These are phyloP conservation scores for Neuroscelio doddi DNA, from an alignment of 2,888 invertebrate species.

Conservation along the genomic window DNA sequence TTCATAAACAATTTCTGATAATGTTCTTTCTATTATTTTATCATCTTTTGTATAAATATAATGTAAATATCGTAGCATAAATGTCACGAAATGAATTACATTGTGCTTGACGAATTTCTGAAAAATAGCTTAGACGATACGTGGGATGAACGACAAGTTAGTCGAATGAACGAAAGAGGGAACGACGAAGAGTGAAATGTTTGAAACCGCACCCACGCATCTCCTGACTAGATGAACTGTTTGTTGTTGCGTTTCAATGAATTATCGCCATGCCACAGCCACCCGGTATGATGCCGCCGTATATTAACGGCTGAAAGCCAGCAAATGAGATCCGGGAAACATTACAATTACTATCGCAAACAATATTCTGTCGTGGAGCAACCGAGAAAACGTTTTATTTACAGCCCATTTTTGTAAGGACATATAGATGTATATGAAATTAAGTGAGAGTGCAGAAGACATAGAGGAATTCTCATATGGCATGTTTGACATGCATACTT, in stretches of 20 bases:
- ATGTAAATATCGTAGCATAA: too few species aligned
- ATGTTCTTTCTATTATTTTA: too few species aligned
- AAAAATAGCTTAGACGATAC: slow-evolving; percentile 34
- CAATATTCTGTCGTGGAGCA: slow-evolving; percentile 49
- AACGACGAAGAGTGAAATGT: slow-evolving; percentile 54
- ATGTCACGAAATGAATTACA: slow-evolving; percentile 14
- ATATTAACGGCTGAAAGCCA: slow-evolving; percentile 64
- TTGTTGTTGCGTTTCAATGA: slow-evolving; percentile 61
- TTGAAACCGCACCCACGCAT: slow-evolving; percentile 56
- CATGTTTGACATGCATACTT: neutral
- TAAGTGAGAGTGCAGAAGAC: neutral
- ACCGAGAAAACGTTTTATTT: slow-evolving; percentile 56
- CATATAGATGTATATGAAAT: slow-evolving; percentile 16
- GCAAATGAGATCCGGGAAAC: slow-evolving; percentile 65
- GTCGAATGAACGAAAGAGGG: slow-evolving; percentile 19
- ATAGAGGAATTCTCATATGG: neutral
- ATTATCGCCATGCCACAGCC: slow-evolving; percentile 58
- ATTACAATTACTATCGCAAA: slow-evolving; percentile 64
- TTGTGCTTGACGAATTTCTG: slow-evolving; percentile 28
- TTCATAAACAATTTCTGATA: too few species aligned
- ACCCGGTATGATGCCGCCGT: slow-evolving; percentile 54
- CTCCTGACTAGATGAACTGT: slow-evolving; percentile 60
- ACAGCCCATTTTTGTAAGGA: slow-evolving; percentile 52
- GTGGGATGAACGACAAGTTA: slow-evolving; percentile 36
- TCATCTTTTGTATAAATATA: too few species aligned